Percentiles rank a stretch among this genome's conserved stretches.
These are phyloP conservation scores for Chaitophorus viminalis DNA, from an alignment of 2,888 invertebrate genomes.

Conservation along the genomic window DNA sequence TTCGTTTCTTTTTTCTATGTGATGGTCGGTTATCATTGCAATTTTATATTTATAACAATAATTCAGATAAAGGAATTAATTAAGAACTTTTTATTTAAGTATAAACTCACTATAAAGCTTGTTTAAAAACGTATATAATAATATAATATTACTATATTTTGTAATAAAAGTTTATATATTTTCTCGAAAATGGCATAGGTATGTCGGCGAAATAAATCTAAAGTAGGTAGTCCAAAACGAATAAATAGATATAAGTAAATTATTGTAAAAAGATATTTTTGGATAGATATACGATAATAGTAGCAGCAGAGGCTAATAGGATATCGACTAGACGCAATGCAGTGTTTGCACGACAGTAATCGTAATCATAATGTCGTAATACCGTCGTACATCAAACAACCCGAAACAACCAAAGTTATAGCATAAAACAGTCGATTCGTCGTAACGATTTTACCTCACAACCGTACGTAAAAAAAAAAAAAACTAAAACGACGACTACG, in stretches of 20 bases:
- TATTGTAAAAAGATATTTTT: not conserved
- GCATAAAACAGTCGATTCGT: not conserved
- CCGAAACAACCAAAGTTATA: slow-evolving; percentile 27
- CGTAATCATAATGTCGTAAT: not conserved
- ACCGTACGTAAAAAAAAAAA: slow-evolving; percentile 2
- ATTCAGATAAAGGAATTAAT: slow-evolving; percentile 40
- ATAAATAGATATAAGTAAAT: not conserved
- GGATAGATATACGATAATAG: not conserved
- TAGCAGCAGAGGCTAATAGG: not conserved
- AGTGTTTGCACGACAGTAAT: not conserved
- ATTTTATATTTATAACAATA: slow-evolving; percentile 16
- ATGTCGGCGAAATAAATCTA: slow-evolving; percentile 8
- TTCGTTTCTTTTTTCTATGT: not conserved
- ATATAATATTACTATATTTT: not conserved
- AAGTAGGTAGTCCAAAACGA: not conserved
- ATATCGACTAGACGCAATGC: not conserved
- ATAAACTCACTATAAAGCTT: slow-evolving; percentile 17
- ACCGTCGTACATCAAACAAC: slow-evolving; percentile 10
- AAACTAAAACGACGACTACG: not conserved
- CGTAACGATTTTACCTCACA: slow-evolving; percentile 14
- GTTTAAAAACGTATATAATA: not conserved
- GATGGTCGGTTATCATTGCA: not conserved
- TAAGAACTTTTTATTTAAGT: not conserved
- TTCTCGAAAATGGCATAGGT: not conserved
- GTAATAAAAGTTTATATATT: not conserved